phyloP scores from a whole-genome alignment of 1,140 invertebrate genomes.

The Catajapyx aquilonaris region DNA sequence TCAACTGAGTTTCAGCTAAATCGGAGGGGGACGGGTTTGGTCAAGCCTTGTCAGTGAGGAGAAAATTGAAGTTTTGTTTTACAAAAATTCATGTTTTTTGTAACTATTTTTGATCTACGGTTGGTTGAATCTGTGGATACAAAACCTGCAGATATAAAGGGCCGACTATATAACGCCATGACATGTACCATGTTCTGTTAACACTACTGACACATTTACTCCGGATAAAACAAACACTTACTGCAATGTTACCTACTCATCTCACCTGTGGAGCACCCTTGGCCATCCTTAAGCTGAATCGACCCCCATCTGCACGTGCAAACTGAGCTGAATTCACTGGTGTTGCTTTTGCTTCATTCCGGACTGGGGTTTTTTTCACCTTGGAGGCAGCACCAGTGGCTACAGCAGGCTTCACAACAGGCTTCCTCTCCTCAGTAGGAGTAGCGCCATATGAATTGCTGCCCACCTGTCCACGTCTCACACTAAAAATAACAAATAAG shows the following conservation, averaged over 20 bases:
- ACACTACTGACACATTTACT: too few species aligned
- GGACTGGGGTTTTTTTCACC: not conserved
- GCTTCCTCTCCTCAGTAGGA: not conserved
- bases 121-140: not conserved
- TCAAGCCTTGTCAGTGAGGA: too few species aligned
- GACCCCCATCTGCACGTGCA: conserved; percentile 35
- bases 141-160: not conserved
- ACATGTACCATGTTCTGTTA: not conserved
- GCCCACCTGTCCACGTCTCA: too few species aligned
- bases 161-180: not conserved
- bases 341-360: not conserved
- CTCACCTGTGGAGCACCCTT: conserved; percentile 14
- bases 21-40: too few species aligned
- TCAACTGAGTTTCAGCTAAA: too few species aligned
- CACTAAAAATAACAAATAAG: too few species aligned
- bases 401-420: not conserved
- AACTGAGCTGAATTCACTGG: conserved; percentile 19
- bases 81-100: not conserved
- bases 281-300: conserved; percentile 34
- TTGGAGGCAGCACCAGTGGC: not conserved
- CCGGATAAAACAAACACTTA: too few species aligned
- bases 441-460: too few species aligned
- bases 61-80: too few species aligned
- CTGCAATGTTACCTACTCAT: too few species aligned
- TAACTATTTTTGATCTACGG: not conserved